Evolutionary conservation across 2,797 vertebrate genomes (phyloP).

Genomic region (Aeoliscus strigatus): DNA sequence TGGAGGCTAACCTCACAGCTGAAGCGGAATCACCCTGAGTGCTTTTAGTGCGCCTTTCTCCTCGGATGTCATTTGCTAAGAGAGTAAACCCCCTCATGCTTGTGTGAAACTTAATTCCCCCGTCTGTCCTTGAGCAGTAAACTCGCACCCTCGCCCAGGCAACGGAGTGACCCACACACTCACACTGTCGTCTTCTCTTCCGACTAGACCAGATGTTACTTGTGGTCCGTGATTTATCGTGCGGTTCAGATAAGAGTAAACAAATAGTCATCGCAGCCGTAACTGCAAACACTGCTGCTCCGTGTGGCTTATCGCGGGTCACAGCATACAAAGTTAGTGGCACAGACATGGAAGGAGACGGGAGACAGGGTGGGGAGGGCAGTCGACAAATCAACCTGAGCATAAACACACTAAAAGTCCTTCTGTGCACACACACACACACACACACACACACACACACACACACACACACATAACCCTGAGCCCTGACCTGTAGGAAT

Average conservation of each 20-base stretch:
- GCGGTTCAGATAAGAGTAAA: constrained; percentile 69
- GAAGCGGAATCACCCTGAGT: constrained; percentile 60
- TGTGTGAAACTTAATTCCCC: constrained; percentile 72
- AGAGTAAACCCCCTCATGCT: constrained; percentile 59
- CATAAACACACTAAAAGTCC: constrained; percentile 43
- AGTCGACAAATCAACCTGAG: constrained; percentile 24
- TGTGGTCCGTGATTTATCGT: constrained; percentile 64
- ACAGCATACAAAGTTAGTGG: constrained; percentile 60
- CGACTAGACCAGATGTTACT: constrained; percentile 48
- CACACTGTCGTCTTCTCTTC: too few relatives aligned
- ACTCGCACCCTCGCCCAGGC: constrained; percentile 56
- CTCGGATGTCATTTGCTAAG: constrained; percentile 66
- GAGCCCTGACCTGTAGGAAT: constrained; percentile 73
- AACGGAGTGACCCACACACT: constrained; percentile 60
- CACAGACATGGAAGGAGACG: too few relatives aligned
- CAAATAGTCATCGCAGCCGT: constrained; percentile 74
- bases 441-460: constrained; percentile 26
- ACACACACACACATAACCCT: constrained; percentile 45
- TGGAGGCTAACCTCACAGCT: constrained; percentile 59
- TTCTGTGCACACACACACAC: too few relatives aligned
- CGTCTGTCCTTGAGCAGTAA: constrained; percentile 69
- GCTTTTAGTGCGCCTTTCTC: constrained; percentile 60
- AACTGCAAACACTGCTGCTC: constrained; percentile 70
- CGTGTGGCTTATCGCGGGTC: constrained; percentile 65
- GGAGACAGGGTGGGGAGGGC: constrained; percentile 1